Evolutionary conservation across 2,113 vertebrate genomes (phyloP).

Genomic region (Eretmochelys imbricata): DNA sequence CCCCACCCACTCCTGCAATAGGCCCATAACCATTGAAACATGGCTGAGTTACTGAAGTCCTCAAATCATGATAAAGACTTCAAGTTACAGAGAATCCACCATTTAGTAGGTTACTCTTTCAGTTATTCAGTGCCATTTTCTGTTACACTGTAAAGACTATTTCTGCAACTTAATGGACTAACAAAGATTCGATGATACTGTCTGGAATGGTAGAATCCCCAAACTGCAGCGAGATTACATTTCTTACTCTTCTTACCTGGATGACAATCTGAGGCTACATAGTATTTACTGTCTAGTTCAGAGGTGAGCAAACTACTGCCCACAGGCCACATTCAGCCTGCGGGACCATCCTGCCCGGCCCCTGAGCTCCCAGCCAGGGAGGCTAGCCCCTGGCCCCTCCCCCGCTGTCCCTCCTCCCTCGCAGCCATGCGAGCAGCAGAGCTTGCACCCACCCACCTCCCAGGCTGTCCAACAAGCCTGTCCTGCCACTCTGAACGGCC

Average conservation of each 20-base stretch:
- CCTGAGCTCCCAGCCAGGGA: too few species aligned
- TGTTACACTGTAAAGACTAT: not conserved
- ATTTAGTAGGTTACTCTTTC: not conserved
- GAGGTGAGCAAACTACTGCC: too few species aligned
- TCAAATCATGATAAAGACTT: not conserved
- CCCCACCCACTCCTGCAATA: not conserved
- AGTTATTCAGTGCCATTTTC: not conserved
- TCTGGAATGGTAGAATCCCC: not conserved
- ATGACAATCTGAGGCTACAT: not conserved
- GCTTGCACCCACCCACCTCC: too few species aligned
- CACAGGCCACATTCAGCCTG: too few species aligned
- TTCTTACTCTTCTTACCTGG: not conserved
- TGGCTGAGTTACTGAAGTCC: not conserved
- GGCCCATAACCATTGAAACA: too few species aligned
- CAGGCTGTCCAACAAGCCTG: too few species aligned
- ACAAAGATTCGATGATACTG: not conserved
- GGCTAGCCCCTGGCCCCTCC: too few species aligned
- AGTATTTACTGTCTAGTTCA: not conserved
- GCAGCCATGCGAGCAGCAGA: too few species aligned
- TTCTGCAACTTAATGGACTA: not conserved
- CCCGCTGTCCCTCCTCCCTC: too few species aligned
- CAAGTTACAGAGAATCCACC: not conserved
- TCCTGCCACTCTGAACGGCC: too few species aligned
- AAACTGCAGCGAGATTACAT: not conserved
- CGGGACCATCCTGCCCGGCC: too few species aligned